Base-by-base conservation (phyloP, 64 coral and sea anemone genomes). In the Dendronephthya gigantea region DNA sequence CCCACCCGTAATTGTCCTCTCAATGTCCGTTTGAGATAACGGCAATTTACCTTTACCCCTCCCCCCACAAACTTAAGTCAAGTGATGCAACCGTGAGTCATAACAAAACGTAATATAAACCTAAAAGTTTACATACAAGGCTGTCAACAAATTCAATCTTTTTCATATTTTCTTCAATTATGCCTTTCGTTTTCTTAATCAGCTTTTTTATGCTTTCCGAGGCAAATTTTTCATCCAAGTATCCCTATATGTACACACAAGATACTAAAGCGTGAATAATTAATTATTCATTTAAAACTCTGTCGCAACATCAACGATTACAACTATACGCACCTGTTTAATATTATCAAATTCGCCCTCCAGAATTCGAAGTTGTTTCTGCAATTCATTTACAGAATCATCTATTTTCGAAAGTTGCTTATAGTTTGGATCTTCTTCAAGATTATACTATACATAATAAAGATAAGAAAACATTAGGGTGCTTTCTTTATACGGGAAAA, bases 161-260 rank as follows among this genome's bases (percentile, higher is more conserved):
- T 35, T 79, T 79, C 72, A 79, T 79, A 79, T 79, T 39, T 79
- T 79, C 72, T 79, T 79, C 72, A 79, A 79, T 35, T 35, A 79
- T 34, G 36, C 72, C 72, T 79, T 34, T 79, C 9, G 72, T 79
- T 34, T 79, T 79, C 29, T 33, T 79, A 4, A 34, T 79, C 29
- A 79, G 36, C 15, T 34, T 79, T 12, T 13, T 79, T 9, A 79
- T 29, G 36, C 72, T 79, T 29, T 79, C 36, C 15, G 28, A 36
- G 36, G 72, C 72, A 34, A 35, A 33, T 16, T 79, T 19, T 79
- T 79, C 32, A 5, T 79, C 32, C 30, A 79, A 29, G 17, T 35
- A 79, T 33, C 72, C 72, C 72, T 79, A 45, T 45, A 45, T 45
- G 41, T 45, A 45, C 41, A 11, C 41, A 45, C 41, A 45, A 45